phyloP scores from a whole-genome alignment of 2,888 invertebrate species.

The Cremastinae sp. region DNA sequence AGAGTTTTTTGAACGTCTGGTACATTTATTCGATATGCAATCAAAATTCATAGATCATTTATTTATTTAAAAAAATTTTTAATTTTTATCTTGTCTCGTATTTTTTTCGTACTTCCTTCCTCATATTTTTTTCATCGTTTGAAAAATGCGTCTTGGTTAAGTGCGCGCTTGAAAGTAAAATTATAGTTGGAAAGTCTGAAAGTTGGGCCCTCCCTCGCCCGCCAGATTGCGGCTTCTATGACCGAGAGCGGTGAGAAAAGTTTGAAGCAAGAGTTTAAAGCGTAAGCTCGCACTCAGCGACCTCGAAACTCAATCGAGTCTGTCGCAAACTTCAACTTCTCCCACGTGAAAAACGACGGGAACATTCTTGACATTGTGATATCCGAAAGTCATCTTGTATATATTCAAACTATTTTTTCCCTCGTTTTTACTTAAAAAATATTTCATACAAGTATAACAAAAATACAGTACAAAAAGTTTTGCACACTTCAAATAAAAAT shows the following conservation, averaged over 20 bases:
- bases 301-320: conserved; percentile 52
- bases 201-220: conserved; percentile 18
- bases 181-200: conserved; percentile 12
- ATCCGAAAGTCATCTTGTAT: background rate
- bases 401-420: background rate
- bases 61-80: no score
- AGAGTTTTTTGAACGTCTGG: no score
- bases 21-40: no score
- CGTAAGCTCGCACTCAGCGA: conserved; percentile 41
- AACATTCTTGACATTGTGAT: conserved; percentile 18
- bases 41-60: no score
- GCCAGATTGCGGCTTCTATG: conserved; percentile 6
- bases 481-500: no score
- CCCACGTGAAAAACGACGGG: conserved; percentile 9
- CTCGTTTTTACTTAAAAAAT: no score
- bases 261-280: conserved; percentile 45
- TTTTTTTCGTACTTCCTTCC: background rate
- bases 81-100: background rate
- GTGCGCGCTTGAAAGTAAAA: conserved; percentile 16
- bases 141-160: background rate
- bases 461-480: no score
- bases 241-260: conserved; percentile 32
- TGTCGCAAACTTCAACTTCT: conserved; percentile 35
- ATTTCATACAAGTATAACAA: no score
- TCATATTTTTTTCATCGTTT: background rate